Evolutionary conservation across 2,113 vertebrate genomes (phyloP).

Genomic region (Tetrax tetrax): DNA sequence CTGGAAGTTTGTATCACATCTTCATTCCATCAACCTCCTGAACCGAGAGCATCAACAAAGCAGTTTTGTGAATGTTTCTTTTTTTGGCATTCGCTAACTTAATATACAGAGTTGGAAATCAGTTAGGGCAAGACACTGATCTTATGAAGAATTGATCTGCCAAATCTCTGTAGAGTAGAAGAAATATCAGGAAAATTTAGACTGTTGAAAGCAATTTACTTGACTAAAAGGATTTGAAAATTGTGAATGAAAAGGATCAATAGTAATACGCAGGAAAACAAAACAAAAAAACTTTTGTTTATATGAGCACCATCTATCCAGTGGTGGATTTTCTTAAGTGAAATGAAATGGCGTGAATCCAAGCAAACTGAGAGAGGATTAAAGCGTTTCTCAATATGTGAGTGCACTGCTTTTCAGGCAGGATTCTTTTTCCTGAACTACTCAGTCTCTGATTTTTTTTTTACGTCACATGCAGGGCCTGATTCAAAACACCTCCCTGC

Average conservation of each 20-base stretch:
- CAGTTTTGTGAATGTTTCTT: neutral
- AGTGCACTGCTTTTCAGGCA: neutral
- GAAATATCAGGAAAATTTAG: slow-evolving; percentile 48
- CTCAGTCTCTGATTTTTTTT: neutral
- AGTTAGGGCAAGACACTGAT: slow-evolving; percentile 27
- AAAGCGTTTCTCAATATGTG: neutral
- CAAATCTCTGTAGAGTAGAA: slow-evolving; percentile 51
- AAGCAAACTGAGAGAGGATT: slow-evolving; percentile 12
- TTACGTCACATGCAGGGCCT: neutral
- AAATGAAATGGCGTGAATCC: neutral
- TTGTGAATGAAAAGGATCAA: slow-evolving; percentile 58
- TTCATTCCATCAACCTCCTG: neutral
- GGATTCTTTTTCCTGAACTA: neutral
- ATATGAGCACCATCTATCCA: slow-evolving; percentile 21
- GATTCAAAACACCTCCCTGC: neutral
- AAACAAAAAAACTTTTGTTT: slow-evolving; percentile 40
- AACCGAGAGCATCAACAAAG: neutral
- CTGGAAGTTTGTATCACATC: slow-evolving; percentile 12
- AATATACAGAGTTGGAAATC: slow-evolving; percentile 57
- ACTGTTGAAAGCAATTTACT: slow-evolving; percentile 48
- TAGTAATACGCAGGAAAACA: slow-evolving; percentile 41
- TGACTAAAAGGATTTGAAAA: slow-evolving; percentile 48
- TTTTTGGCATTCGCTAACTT: slow-evolving; percentile 38
- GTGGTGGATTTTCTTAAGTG: slow-evolving; percentile 30
- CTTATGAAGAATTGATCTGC: slow-evolving; percentile 59